Evolutionary conservation across 2,888 invertebrate genomes (phyloP), one percentile per base, ranked within the genome.

Genomic region (Lasioglossum villosulum): DNA sequence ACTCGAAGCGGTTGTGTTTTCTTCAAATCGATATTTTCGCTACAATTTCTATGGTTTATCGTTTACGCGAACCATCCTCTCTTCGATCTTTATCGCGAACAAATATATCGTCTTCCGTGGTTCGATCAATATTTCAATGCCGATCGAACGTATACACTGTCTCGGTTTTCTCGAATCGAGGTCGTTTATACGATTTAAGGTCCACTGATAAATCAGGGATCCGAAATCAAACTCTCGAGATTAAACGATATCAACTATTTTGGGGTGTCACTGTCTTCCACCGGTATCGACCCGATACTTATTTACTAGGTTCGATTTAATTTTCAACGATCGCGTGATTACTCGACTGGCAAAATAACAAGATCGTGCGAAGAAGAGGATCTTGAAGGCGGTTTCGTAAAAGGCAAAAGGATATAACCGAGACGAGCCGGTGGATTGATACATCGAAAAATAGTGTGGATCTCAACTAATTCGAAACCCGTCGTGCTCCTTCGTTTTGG

Each of bases 391-490:
- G 10, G 72, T 30, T 19, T 16, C 27, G 30, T 16, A 39, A 75
- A 72, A 66, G 75, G 30, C 14, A 39, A 75, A 72, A 66, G 75
- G 39, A 56, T 73, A 45, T 73, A 45, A 78, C 71, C 27, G 66
- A 74, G 71, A 75, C 39, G 56, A 39, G 68, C 2, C 23, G 39
- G 68, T 34, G 70, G 78, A 89, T 89, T 88, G 90, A 89, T 89
- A 88, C 78, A 80, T 83, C 80, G 59, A 63, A 74, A 72, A 82
- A 76, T 68, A 77, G 72, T 42, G 42, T 42, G 63, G 48, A 27
- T 66, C 68, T 48, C n/a, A 52, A 30, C 83, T 78, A 82, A 86
- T 83, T 78, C 77, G 86, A 78, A 78, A 84, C 39, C 78, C 74
- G 85, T 77, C 84, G 75, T 19, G 45, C 75, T 79, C 80, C 72